phyloP scores from a whole-genome alignment of 64 coral and sea anemone species.

The Hydrozoanthus tunicans region DNA sequence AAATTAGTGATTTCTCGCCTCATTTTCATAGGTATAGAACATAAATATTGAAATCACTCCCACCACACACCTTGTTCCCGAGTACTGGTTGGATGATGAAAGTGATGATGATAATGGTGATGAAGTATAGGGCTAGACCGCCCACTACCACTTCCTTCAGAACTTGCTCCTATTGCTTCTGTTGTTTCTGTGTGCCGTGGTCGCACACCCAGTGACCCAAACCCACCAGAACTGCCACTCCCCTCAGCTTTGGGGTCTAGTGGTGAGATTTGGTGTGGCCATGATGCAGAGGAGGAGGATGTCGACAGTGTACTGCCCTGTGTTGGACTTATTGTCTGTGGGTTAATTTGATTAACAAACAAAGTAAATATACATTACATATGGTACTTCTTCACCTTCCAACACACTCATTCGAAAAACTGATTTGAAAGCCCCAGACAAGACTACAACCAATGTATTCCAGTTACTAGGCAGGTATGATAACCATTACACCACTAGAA shows the following conservation, averaged over 20 bases:
- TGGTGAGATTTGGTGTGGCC: slow-evolving; percentile 86
- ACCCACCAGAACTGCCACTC: slow-evolving; percentile 16
- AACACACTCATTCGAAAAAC: neutral
- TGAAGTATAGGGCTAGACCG: slow-evolving; percentile 72
- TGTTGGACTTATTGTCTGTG: slow-evolving; percentile 37
- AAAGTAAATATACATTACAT: neutral
- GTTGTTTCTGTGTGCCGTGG: slow-evolving; percentile 25
- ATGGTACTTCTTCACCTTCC: neutral
- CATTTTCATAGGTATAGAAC: neutral
- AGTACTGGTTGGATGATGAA: slow-evolving; percentile 70
- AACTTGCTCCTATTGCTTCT: neutral
- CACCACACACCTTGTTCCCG: slow-evolving; percentile 27
- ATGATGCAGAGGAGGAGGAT: slow-evolving; percentile 69
- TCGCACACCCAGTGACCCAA: slow-evolving; percentile 77
- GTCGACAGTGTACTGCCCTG: slow-evolving; percentile 40
- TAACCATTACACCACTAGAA: no score
- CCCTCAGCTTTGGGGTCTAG: slow-evolving; percentile 66
- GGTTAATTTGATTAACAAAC: neutral
- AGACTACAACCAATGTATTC: no score
- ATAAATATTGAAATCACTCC: no score
- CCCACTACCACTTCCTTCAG: slow-evolving; percentile 61
- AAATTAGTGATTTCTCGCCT: no score
- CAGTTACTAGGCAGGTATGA: no score
- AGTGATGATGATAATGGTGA: slow-evolving; percentile 97
- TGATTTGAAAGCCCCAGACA: neutral